Percentiles rank a stretch among this genome's conserved stretches.
phyloP scores from a whole-genome alignment of 2,113 vertebrate genomes.

The Cyprinodon brontotheroides region DNA sequence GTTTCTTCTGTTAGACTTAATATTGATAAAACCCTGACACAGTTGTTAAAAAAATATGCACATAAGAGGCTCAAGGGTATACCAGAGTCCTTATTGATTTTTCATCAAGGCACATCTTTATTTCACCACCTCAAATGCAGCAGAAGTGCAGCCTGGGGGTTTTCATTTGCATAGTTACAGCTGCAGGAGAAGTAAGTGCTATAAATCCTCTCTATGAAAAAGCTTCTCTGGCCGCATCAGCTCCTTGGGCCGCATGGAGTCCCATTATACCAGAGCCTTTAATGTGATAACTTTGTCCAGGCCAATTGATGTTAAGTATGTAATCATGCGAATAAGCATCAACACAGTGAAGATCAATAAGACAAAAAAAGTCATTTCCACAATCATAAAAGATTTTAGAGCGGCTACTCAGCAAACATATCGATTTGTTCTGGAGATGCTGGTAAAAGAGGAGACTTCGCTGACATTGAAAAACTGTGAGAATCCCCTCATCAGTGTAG shows the following conservation, averaged over 20 bases:
- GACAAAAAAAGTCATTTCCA: conserved; percentile 16
- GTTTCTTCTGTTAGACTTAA: background rate
- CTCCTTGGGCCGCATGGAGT: background rate
- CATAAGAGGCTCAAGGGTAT: conserved; percentile 10
- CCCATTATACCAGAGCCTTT: conserved; percentile 9
- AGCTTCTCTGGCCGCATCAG: conserved; percentile 4
- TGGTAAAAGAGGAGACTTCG: conserved; percentile 7
- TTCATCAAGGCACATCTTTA: conserved; percentile 39
- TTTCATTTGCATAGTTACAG: conserved; percentile 11
- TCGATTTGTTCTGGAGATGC: conserved; percentile 29
- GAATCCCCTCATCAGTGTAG: background rate
- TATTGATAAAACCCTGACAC: background rate
- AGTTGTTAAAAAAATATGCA: conserved; percentile 20
- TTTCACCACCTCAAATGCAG: conserved; percentile 12
- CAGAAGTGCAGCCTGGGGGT: conserved; percentile 6
- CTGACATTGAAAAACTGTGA: conserved; percentile 5
- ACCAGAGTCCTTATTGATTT: conserved; percentile 32
- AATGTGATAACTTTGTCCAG: conserved; percentile 31
- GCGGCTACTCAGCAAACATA: conserved; percentile 26
- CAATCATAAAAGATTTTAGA: conserved; percentile 38
- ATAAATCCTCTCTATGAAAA: conserved; percentile 21
- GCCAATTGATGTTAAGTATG: conserved; percentile 19
- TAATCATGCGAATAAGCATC: conserved; percentile 26
- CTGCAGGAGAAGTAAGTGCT: background rate
- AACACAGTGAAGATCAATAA: conserved; percentile 28